These are phyloP conservation scores for Bombus breviceps DNA, from an alignment of 1,140 invertebrate species.

Conservation along the genomic window DNA sequence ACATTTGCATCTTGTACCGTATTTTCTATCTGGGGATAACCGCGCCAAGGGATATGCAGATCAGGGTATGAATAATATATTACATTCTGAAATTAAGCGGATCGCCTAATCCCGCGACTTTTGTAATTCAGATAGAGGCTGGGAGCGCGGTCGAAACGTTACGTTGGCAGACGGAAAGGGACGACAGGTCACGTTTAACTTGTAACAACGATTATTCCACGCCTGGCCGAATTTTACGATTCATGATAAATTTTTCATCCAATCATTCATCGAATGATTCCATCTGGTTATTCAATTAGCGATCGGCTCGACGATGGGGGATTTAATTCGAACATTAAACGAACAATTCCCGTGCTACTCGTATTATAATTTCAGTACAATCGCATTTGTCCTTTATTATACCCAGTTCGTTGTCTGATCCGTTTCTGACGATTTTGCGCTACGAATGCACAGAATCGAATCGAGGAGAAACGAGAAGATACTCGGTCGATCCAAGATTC, in stretches of 20 bases:
- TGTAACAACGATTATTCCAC: slow-evolving; percentile 7
- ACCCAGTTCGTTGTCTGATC: neutral
- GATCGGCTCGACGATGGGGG: neutral
- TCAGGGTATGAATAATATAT: slow-evolving; percentile 47
- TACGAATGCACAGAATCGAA: neutral
- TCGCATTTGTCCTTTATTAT: slow-evolving; percentile 2
- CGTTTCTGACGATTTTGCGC: neutral
- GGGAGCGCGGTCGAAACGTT: too few relatives aligned
- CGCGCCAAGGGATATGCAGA: slow-evolving; percentile 40
- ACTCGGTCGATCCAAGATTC: neutral
- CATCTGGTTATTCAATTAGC: neutral
- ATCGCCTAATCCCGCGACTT: slow-evolving; percentile 42
- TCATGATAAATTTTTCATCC: neutral
- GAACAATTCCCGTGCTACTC: slow-evolving; percentile 1
- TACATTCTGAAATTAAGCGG: slow-evolving; percentile 43
- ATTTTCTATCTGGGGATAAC: slow-evolving; percentile 37
- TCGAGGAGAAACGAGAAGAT: neutral
- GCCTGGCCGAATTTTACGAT: neutral
- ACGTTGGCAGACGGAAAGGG: too few relatives aligned
- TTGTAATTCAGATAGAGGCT: slow-evolving; percentile 32
- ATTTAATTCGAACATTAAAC: slow-evolving; percentile 15
- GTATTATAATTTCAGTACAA: neutral
- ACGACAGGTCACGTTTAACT: neutral
- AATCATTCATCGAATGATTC: slow-evolving; percentile 3
- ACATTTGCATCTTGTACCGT: slow-evolving; percentile 50